Evolutionary conservation across 2,888 invertebrate genomes (phyloP), one percentile per base, ranked within the genome.

Genomic region (Protodeltote pygarga): DNA sequence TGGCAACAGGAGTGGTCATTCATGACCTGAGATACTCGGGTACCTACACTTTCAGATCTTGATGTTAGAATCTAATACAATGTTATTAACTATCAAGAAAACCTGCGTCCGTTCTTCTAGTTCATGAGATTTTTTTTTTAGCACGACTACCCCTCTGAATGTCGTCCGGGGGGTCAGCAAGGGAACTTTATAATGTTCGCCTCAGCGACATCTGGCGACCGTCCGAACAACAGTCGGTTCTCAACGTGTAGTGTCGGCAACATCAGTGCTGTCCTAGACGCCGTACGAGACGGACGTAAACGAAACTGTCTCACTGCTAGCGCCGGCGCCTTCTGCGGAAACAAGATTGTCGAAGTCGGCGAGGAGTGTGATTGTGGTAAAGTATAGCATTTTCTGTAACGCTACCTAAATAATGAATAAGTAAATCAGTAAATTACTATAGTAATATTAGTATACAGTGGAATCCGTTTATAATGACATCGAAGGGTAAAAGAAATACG

Each of bases 151-250:
- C 98, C 98, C 0, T 95, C 95, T 11, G 96, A 97, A 73, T 97
- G 97, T 83, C 94, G 98, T 52, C 97, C 98, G 0, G 98, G 98
- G 47, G 97, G 98, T 5, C 93, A 96, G 20, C 95, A 95, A 61
- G 99, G 99, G 44, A 99, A 99, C 93, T 99, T 95, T 89, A 99
- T 99, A 75, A 99, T 99, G 99, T 99, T 99, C 88, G 98, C 99
- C 9, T 98, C 98, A 34, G 99, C 99, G 5, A 99, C 99, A 0
- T 98, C 98, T 55, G 99, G 99, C 35, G 99, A 99, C 92, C 95
- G 98, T 40, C 97, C 97, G 5, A 99, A 99, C 93, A 99, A 99
- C 91, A 98, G 98, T 75, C 96, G 97, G 80, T 99, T 99, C 93
- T 98, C 98, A 0, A 94, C 95, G 11, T 99, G 99, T 89, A 98